phyloP scores from a whole-genome alignment of 2,888 invertebrate species.

The Troides helena region DNA sequence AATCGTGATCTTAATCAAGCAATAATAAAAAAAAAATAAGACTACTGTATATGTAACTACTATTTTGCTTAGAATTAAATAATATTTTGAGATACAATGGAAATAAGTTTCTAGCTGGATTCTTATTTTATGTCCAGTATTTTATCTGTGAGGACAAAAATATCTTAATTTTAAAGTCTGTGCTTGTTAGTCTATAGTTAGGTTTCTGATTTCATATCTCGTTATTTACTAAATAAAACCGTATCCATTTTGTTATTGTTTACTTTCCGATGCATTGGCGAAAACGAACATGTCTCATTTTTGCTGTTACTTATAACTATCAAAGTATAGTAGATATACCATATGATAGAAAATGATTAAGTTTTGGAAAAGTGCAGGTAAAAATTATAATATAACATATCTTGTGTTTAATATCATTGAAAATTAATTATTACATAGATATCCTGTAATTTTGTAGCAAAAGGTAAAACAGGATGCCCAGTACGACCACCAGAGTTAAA shows the following conservation, averaged over 20 bases:
- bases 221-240: slow-evolving; percentile 47
- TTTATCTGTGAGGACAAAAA: not conserved
- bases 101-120: no score
- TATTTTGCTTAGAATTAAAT: no score
- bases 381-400: slow-evolving; percentile 23
- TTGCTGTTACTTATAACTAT: slow-evolving; percentile 37
- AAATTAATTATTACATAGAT: slow-evolving; percentile 20
- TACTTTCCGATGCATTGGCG: slow-evolving; percentile 51
- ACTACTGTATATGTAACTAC: no score
- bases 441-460: slow-evolving; percentile 51
- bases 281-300: slow-evolving; percentile 43
- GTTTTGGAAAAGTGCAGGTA: slow-evolving; percentile 89
- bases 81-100: no score
- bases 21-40: no score
- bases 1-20: no score
- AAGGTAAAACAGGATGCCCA: slow-evolving; percentile 75
- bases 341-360: slow-evolving; percentile 81
- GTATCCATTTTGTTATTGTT: slow-evolving; percentile 57
- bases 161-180: not conserved
- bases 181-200: not conserved
- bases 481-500: slow-evolving; percentile 70
- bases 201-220: slow-evolving; percentile 12
- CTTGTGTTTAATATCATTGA: slow-evolving; percentile 8
- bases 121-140: not conserved
- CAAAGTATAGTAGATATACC: slow-evolving; percentile 33